Percentiles rank a stretch among this genome's conserved stretches.
These are phyloP conservation scores for Dolomedes plantarius DNA, from an alignment of 2,888 invertebrate species.

Conservation along the genomic window DNA sequence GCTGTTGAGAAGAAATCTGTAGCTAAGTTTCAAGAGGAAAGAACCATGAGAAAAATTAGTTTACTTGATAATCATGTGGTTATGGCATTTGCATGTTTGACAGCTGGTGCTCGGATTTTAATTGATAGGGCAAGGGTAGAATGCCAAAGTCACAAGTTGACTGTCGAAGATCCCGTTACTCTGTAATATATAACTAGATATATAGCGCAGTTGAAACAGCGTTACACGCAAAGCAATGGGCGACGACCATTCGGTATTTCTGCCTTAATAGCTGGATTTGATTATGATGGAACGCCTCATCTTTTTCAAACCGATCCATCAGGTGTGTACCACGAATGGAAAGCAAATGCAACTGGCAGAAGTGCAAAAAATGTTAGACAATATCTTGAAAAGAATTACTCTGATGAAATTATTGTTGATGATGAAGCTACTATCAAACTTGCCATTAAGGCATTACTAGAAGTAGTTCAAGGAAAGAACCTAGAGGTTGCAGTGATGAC, in stretches of 20 bases:
- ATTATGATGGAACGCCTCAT: conserved; percentile 96
- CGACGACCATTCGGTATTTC: conserved; percentile 99
- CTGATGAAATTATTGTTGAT: conserved; percentile 85
- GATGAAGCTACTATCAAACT: conserved; percentile 85
- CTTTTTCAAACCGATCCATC: conserved; percentile 99
- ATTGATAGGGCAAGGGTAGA: conserved; percentile 98
- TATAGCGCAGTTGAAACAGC: conserved; percentile 83
- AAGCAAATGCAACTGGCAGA: conserved; percentile 98
- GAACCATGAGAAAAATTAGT: conserved; percentile 98
- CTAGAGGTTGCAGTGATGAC: conserved; percentile 98
- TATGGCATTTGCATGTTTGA: conserved; percentile 97
- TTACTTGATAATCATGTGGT: conserved; percentile 98
- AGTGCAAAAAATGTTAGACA: conserved; percentile 98
- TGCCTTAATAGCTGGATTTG: conserved; percentile 97
- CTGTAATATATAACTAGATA: conserved; percentile 94
- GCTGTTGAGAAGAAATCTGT: conserved; percentile 99
- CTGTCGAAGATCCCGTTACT: conserved; percentile 99
- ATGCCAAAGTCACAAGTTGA: conserved; percentile 98
- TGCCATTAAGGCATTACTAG: conserved; percentile 94
- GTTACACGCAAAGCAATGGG: conserved; percentile 99
- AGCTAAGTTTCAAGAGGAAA: conserved; percentile 98
- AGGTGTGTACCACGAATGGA: conserved; percentile 96
- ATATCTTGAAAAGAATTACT: conserved; percentile 98
- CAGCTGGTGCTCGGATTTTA: conserved; percentile 98
- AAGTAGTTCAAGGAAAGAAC: conserved; percentile 99